Evolutionary conservation across 2,113 vertebrate genomes (phyloP), one percentile per base, ranked within the genome.

Genomic region (Upupa epops): DNA sequence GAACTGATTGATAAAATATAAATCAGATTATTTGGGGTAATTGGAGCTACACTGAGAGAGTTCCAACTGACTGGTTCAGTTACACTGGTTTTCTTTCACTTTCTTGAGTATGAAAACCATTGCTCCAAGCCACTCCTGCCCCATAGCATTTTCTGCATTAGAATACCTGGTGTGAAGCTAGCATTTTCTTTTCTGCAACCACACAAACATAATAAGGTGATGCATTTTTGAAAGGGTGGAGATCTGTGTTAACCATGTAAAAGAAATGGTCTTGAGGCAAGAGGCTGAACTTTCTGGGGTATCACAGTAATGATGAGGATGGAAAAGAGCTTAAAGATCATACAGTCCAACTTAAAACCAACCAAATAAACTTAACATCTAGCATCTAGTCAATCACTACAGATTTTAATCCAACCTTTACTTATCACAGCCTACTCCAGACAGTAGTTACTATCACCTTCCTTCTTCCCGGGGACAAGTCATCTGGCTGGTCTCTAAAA

Each of bases 401-500:
- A 90, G 56, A 92, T 86, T 81, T 92, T 76, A 93, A 96, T 89
- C 69, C 68, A 83, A 36, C 22, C 31, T 59, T 83, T 82, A 58
- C 56, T 77, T 88, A 86, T 63, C 72, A 66, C 37, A 92, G 56
- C 32, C 69, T 36, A 73, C n/a, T 51, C 64, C 42, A 83, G 72
- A 70, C 22, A 66, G 52, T 31, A 59, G 42, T 77, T 83, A 48
- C 75, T 89, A 46, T 54, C 91, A 66, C 72, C 56, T 85, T 83
- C 59, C 80, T 55, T 80, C 48, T 59, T 88, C 56, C 73, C 26
- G 13, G 60, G 42, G 72, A 88, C 75, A 86, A 91, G 82, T 83
- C 65, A 59, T 49, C 20, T 8, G 2, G 3, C 32, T 72, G 9
- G 46, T 63, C 32, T 59, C 37, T 55, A 68, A 70, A 89, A 96